Evolutionary conservation across 1,140 invertebrate species (phyloP), one percentile per base, ranked within the genome.

Genomic region (Pseudomyrmex pallidus): DNA sequence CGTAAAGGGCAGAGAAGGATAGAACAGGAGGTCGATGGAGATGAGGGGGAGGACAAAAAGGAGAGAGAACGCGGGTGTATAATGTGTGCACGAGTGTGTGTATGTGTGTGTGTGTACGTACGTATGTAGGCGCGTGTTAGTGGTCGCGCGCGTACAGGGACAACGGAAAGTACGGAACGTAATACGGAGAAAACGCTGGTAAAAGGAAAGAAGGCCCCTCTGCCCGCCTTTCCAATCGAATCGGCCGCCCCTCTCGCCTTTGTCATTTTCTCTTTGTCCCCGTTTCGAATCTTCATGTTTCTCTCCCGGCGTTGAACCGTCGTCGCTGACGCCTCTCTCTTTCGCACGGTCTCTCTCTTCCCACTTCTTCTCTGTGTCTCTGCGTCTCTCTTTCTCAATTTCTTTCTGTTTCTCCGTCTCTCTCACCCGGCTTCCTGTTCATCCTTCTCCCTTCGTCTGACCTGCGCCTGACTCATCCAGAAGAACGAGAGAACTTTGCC

Each of bases 191-290:
- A 93, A 92, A 92, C 89, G 89, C 72, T 90, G 89, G 90, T 89
- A 92, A 93, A 93, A 92, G 91, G 90, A 93, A 92, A 91, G 90
- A 91, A 35, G 89, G 90, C 89, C 89, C 90, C 84, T 88, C 85
- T 85, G 88, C 86, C 87, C 90, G 90, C 91, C 91, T 93, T 93
- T 93, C 91, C 91, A 93, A 93, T 93, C 91, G 87, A 89, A 92
- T 92, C 90, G 88, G 89, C 90, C 82, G 83, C 80, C 86, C 82
- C 88, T 86, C 90, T 89, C 87, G 85, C 87, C 90, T 93, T 93
- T 91, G 92, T 92, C 90, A 91, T 90, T 93, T 92, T 93, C 92
- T 92, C 90, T 92, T 91, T 91, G 89, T 93, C 90, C 91, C 80
- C 91, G 86, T 92, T 91, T 91, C 80, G 74, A 84, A 84, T 87